Evolutionary conservation across 2,113 vertebrate species (phyloP).

Genomic region (Tetraodon nigroviridis): DNA sequence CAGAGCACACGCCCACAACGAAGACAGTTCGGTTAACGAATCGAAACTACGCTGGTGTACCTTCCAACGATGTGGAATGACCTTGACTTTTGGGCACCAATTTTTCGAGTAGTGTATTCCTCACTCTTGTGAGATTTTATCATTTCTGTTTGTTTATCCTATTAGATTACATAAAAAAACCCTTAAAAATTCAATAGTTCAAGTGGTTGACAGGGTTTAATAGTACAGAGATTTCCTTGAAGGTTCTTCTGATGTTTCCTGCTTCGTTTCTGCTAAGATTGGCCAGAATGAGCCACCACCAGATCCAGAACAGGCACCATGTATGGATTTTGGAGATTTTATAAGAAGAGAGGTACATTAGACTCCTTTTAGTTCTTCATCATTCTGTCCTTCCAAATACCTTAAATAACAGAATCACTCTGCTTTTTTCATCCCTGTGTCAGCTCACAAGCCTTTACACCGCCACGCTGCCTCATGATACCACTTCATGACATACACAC

Average conservation of each 20-base stretch:
- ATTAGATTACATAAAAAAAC: neutral
- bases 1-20: too few relatives aligned
- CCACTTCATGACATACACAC: too few relatives aligned
- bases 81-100: neutral
- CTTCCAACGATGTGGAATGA: neutral
- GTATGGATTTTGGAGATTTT: neutral
- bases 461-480: slow-evolving; percentile 21
- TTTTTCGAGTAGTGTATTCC: neutral
- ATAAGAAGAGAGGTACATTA: slow-evolving; percentile 3
- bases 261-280: neutral
- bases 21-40: neutral
- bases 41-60: neutral
- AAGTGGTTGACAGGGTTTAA: too few relatives aligned
- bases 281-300: neutral
- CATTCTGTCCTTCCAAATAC: neutral
- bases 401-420: slow-evolving; percentile 15
- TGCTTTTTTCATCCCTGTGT: slow-evolving; percentile 2
- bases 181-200: neutral
- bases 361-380: neutral
- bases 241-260: neutral
- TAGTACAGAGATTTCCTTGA: neutral
- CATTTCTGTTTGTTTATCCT: neutral
- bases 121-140: neutral
- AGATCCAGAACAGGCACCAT: slow-evolving; percentile 9
- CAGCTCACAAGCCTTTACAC: slow-evolving; percentile 20